Evolutionary conservation across 2,113 vertebrate genomes (phyloP).

Genomic region (Bolborhynchus lineola): DNA sequence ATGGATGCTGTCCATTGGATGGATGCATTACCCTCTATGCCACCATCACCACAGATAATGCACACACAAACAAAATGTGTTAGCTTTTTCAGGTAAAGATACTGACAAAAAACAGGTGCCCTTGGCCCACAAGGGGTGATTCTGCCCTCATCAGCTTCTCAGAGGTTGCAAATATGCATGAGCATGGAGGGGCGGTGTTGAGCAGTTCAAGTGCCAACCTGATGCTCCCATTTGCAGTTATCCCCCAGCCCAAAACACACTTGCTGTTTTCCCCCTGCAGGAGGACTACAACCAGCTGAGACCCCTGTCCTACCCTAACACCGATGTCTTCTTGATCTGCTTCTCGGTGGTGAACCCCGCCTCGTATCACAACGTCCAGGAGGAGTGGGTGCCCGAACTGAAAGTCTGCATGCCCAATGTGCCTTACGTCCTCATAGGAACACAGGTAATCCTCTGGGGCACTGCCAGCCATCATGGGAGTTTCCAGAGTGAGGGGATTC

Average conservation of each 20-base stretch:
- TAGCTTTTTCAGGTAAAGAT: not conserved
- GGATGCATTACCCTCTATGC: not conserved
- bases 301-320: conserved; percentile 89
- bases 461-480: rapidly evolving
- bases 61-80: not conserved
- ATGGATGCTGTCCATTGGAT: rapidly evolving
- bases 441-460: conserved; percentile 71
- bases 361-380: conserved; percentile 88
- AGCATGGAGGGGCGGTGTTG: not conserved
- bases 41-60: not conserved
- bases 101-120: not conserved
- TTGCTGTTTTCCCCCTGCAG: conserved; percentile 53
- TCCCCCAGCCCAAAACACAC: not conserved
- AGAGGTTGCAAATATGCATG: rapidly evolving
- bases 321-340: conserved; percentile 87
- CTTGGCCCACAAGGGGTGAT: rapidly evolving
- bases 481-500: rapidly evolving
- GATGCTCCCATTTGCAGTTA: not conserved
- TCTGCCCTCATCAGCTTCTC: not conserved
- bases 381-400: conserved; percentile 88
- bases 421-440: conserved; percentile 88
- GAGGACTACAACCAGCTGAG: conserved; percentile 90
- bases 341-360: conserved; percentile 90
- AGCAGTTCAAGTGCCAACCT: rapidly evolving
- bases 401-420: conserved; percentile 87